Evolutionary conservation across 2,888 invertebrate genomes (phyloP).

Genomic region (Latrodectus hesperus): DNA sequence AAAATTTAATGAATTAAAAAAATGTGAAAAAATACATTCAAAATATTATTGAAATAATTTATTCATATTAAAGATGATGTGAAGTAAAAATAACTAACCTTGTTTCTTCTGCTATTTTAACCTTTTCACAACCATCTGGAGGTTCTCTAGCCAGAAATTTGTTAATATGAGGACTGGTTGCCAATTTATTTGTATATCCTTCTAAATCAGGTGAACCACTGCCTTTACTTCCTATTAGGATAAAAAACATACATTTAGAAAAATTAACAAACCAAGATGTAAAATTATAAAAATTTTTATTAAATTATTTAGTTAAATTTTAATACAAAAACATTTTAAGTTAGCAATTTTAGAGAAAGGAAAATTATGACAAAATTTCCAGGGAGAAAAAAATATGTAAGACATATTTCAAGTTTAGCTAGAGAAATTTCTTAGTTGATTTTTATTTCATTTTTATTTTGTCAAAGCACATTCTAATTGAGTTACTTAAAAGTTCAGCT

Average conservation of each 20-base stretch:
- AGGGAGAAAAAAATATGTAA: background rate
- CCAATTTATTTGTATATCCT: slow-evolving; percentile 74
- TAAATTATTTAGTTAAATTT: too few species aligned
- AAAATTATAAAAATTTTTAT: too few species aligned
- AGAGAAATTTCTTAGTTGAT: background rate
- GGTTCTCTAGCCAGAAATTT: slow-evolving; percentile 89
- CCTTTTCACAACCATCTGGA: slow-evolving; percentile 91
- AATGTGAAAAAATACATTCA: too few species aligned
- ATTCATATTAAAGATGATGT: too few species aligned
- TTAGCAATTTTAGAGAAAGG: background rate
- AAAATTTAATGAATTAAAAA: too few species aligned
- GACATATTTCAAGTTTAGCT: too few species aligned
- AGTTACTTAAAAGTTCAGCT: too few species aligned
- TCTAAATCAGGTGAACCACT: slow-evolving; percentile 67
- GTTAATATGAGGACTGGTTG: slow-evolving; percentile 89
- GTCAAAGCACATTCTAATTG: too few species aligned
- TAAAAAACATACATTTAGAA: background rate
- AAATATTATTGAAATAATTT: too few species aligned
- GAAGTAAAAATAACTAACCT: slow-evolving; percentile 74
- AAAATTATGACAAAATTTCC: background rate
- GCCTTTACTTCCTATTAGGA: slow-evolving; percentile 52
- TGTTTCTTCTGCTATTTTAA: slow-evolving; percentile 81
- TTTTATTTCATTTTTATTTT: too few species aligned
- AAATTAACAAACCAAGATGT: background rate
- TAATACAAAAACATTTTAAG: too few species aligned